These are phyloP conservation scores for Drosophila rhopaloa DNA, from an alignment of 1,140 invertebrate species.

Conservation along the genomic window DNA sequence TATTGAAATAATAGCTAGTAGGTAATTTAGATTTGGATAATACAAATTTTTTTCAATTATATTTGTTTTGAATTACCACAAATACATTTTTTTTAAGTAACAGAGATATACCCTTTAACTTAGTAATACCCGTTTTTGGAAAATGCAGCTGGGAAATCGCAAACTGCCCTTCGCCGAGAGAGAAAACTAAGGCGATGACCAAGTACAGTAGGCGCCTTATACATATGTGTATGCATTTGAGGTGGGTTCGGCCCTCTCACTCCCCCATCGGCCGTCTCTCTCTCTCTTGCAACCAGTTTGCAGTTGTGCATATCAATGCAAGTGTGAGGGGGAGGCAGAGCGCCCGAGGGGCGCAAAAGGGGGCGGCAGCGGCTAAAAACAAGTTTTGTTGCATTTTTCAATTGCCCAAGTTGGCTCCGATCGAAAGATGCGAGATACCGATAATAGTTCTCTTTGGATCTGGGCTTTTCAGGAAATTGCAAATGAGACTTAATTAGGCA, in stretches of 20 bases:
- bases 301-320: conserved; percentile 50
- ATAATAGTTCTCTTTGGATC: conserved; percentile 13
- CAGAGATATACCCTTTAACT: no score
- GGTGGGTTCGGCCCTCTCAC: conserved; percentile 5
- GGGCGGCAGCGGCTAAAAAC: conserved; percentile 29
- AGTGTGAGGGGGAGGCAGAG: conserved; percentile 3
- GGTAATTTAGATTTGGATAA: no score
- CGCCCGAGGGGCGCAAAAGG: not conserved
- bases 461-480: conserved; percentile 39
- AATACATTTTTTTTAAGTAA: no score
- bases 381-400: conserved; percentile 72
- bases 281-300: conserved; percentile 46
- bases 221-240: conserved; percentile 12
- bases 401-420: conserved; percentile 43
- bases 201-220: conserved; percentile 54
- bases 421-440: conserved; percentile 18
- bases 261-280: conserved; percentile 1
- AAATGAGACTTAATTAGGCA: conserved; percentile 44
- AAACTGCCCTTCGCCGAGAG: conserved; percentile 18
- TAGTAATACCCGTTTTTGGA: conserved; percentile 6
- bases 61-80: no score
- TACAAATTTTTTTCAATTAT: no score
- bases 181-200: conserved; percentile 25
- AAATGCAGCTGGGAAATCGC: conserved; percentile 38
- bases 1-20: no score